Evolutionary conservation across 1,140 invertebrate species (phyloP).

Genomic region (Zaprionus nigranus): DNA sequence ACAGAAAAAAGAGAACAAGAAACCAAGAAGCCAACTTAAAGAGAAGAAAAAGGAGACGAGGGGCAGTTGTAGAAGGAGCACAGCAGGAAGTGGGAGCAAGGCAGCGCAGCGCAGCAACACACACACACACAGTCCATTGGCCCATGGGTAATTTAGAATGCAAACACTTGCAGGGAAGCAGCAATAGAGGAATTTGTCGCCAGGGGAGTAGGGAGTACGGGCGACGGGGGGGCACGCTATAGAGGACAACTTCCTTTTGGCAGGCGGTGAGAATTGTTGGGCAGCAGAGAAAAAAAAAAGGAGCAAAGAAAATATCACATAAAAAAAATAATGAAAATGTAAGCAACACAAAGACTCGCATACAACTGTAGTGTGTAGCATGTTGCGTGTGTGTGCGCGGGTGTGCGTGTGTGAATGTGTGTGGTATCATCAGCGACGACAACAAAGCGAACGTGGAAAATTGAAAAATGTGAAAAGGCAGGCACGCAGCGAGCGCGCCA

Average conservation of each 20-base stretch:
- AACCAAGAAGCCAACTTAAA: conserved; percentile 29
- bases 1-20: conserved; percentile 2
- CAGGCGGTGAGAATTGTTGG: conserved; percentile 68
- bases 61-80: conserved; percentile 5
- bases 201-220: not conserved
- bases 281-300: conserved; percentile 16
- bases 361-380: conserved; percentile 47
- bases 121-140: conserved; percentile 64
- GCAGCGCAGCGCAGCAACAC: conserved; percentile 10
- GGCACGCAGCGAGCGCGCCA: conserved; percentile 37
- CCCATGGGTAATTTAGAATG: conserved; percentile 81
- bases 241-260: conserved; percentile 76
- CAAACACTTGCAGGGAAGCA: conserved; percentile 47
- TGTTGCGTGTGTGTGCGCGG: conserved; percentile 7
- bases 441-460: conserved; percentile 81
- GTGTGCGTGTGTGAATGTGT: conserved; percentile 16
- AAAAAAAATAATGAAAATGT: conserved; percentile 74
- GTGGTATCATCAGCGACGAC: conserved; percentile 68
- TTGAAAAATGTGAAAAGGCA: conserved; percentile 82
- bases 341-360: conserved; percentile 69
- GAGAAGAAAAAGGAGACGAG: conserved; percentile 5
- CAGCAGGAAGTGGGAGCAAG: conserved; percentile 4
- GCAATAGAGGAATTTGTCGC: not conserved
- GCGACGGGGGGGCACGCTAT: too few species aligned
- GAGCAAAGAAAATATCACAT: conserved; percentile 26